These are phyloP conservation scores for Chaetops frenatus DNA, from an alignment of 2,113 vertebrate genomes.

Conservation along the genomic window DNA sequence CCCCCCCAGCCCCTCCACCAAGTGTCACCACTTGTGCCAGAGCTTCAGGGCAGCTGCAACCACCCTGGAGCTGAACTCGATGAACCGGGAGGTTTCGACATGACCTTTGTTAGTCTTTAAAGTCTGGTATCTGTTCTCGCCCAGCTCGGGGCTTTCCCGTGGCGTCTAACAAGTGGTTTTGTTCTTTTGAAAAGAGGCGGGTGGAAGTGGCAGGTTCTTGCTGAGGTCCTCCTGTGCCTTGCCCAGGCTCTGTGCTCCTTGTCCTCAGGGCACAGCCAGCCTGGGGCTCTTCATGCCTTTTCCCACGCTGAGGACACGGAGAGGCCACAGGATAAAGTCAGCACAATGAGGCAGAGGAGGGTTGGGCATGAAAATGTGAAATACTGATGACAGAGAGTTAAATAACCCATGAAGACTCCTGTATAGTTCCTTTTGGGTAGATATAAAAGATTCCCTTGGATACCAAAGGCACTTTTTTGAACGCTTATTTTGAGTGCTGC, in stretches of 20 bases:
- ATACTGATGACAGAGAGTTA: not conserved
- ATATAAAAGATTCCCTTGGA: not conserved
- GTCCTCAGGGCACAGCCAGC: not conserved
- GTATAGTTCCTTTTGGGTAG: not conserved
- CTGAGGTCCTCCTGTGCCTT: not conserved
- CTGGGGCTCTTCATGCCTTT: fast-evolving
- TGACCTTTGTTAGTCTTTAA: not conserved
- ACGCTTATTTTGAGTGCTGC: not conserved
- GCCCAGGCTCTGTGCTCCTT: not conserved
- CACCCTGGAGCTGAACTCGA: not conserved
- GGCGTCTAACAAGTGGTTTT: not conserved
- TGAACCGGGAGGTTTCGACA: not conserved
- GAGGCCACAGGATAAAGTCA: not conserved
- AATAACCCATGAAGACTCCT: not conserved
- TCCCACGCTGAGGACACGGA: fast-evolving
- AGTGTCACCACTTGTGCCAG: fast-evolving
- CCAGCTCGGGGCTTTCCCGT: not conserved
- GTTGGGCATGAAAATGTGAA: not conserved
- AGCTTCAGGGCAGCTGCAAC: not conserved
- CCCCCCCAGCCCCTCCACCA: not conserved
- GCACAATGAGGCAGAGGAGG: not conserved
- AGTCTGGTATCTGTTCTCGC: not conserved
- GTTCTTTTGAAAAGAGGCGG: not conserved
- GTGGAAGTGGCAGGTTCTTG: not conserved
- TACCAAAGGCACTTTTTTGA: not conserved